These are phyloP conservation scores for Porites australiensis DNA, from an alignment of 64 coral and sea anemone genomes.

Conservation along the genomic window DNA sequence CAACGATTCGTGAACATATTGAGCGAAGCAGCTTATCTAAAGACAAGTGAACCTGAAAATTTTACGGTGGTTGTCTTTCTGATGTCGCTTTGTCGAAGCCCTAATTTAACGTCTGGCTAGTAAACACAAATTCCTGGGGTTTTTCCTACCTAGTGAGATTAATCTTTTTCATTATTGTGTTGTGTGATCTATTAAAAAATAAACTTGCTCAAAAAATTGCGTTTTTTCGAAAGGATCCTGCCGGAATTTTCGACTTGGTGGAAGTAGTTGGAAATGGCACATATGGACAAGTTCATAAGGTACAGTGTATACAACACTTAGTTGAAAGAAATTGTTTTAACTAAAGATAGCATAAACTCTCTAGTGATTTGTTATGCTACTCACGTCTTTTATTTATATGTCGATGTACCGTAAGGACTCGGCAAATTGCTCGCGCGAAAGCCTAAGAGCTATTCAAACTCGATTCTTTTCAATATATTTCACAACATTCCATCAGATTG, in stretches of 20 bases:
- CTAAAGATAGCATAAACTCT: not conserved
- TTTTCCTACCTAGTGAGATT: not conserved
- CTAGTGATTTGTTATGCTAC: not conserved
- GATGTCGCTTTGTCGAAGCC: not conserved
- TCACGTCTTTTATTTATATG: not conserved
- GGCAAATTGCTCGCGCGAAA: too few species aligned
- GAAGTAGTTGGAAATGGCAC: conserved; percentile 99
- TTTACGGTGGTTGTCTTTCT: not conserved
- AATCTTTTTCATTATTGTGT: not conserved
- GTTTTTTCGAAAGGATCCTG: conserved; percentile 82
- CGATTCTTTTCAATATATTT: not conserved
- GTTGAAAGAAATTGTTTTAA: not conserved
- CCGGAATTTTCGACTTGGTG: conserved; percentile 96
- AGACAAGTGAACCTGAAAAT: not conserved
- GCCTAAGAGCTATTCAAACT: not conserved
- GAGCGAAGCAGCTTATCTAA: not conserved
- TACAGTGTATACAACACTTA: not conserved
- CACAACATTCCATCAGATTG: not conserved
- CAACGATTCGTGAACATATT: not conserved
- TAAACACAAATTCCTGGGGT: not conserved
- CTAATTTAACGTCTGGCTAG: not conserved
- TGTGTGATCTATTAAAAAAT: not conserved
- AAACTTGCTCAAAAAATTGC: not conserved
- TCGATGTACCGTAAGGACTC: not conserved
- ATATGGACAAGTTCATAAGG: conserved; percentile 99